Base-by-base conservation (phyloP, 2,888 invertebrate genomes). In the Vanessa cardui region DNA sequence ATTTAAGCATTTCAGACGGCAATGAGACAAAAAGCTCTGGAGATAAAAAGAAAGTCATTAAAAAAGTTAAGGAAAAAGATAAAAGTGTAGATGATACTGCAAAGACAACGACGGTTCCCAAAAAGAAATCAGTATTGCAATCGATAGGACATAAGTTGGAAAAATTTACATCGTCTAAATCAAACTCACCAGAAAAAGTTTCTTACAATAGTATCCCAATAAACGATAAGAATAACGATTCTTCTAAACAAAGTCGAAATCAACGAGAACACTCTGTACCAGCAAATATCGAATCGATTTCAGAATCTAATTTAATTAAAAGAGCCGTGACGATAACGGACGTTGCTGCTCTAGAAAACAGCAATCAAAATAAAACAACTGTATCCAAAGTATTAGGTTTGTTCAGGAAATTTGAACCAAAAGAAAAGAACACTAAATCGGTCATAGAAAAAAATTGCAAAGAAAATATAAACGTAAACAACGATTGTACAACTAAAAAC, bases 121-220 rank as follows among this genome's bases (percentile, higher is more conserved):
- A 95, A 79, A 95, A 95, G 84, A 95, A 95, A 83, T 91, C 94
- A 1, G 93, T 97, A 74, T 88, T 97, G 50, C 96, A 96, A 80
- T 95, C 95, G 0, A 94, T 97, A 76, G 96, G 97, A 56, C 96
- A 96, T 80, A 96, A 95, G 82, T 93, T 96, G 78, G 96, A 96
- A 84, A 96, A 95, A 81, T 93, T 96, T 47, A 90, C 94, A 1
- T 93, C 94, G 61, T 92, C 89, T 70, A 93, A 93, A 78, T 83
- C 88, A 72, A 83, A 89, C 85, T 83, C 93, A 76, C 90, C 92
- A 72, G 87, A 93, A 86, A 90, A 95, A 83, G 83, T 72, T 74
- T 73, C 80, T 64, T 87, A 88, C 68, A 85, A 78, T 65, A 83
- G 73, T 76, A 68, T 63, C 50, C 71, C 77, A 62, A 77, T 77